Evolutionary conservation across 2,113 vertebrate genomes (phyloP).

Genomic region (Pedionomus torquatus): DNA sequence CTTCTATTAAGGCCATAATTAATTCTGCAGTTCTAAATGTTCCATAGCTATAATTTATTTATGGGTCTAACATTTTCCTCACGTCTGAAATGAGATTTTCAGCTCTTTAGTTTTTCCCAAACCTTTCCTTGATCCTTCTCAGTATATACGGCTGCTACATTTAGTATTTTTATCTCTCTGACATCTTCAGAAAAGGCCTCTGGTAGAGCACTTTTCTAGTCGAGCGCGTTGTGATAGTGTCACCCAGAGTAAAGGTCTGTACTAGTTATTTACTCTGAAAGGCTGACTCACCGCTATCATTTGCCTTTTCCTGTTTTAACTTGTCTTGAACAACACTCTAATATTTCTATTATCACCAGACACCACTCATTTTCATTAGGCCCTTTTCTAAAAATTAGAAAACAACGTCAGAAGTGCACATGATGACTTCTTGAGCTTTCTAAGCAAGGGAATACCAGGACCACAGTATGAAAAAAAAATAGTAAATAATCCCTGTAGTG

Average conservation of each 20-base stretch:
- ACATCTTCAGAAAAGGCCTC: neutral
- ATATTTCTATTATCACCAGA: neutral
- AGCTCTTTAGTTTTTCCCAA: slow-evolving; percentile 16
- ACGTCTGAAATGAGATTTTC: slow-evolving; percentile 45
- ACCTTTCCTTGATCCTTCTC: neutral
- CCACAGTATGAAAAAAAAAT: neutral
- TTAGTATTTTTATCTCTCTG: neutral
- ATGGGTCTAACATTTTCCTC: slow-evolving; percentile 22
- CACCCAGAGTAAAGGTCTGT: slow-evolving; percentile 25
- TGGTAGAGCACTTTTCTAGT: neutral
- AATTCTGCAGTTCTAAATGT: slow-evolving; percentile 50
- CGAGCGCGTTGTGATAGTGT: neutral
- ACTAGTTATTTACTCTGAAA: neutral
- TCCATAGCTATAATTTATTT: slow-evolving; percentile 58
- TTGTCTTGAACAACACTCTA: neutral
- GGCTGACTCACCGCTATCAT: neutral
- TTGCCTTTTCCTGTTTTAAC: slow-evolving; percentile 5
- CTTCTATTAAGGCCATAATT: slow-evolving; percentile 55
- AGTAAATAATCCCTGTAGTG: neutral
- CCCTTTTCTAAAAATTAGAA: neutral
- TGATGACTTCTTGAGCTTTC: neutral
- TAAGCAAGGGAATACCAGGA: neutral
- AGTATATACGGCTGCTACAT: neutral
- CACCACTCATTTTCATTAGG: neutral
- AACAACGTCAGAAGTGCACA: neutral